phyloP scores from a whole-genome alignment of 2,888 invertebrate genomes.

The Chloroclystis v-ata region DNA sequence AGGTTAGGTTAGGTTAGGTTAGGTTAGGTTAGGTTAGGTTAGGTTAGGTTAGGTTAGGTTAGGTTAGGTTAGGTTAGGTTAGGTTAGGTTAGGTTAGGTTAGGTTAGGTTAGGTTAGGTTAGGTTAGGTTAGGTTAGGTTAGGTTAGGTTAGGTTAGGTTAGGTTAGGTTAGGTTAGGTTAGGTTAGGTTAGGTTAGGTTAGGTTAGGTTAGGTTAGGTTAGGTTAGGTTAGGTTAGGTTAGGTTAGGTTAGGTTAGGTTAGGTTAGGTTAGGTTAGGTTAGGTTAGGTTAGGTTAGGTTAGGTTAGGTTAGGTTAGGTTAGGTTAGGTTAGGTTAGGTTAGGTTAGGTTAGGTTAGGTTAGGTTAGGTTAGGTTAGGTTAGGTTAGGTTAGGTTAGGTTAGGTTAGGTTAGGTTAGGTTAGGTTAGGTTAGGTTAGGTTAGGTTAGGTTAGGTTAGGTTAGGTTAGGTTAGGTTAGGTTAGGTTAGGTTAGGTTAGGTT shows the following conservation, averaged over 20 bases:
- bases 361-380: slow-evolving; percentile 14
- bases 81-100: slow-evolving; percentile 13
- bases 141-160: slow-evolving; percentile 17
- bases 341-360: slow-evolving; percentile 10
- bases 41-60: slow-evolving; percentile 31
- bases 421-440: slow-evolving; percentile 22
- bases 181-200: slow-evolving; percentile 14
- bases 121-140: slow-evolving; percentile 25
- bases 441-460: slow-evolving; percentile 20
- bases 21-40: slow-evolving; percentile 23
- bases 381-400: slow-evolving; percentile 11
- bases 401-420: slow-evolving; percentile 11
- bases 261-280: slow-evolving; percentile 11
- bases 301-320: slow-evolving; percentile 10
- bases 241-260: slow-evolving; percentile 7
- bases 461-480: slow-evolving; percentile 16
- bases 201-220: slow-evolving; percentile 20
- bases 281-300: slow-evolving; percentile 10
- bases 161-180: slow-evolving; percentile 21
- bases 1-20: slow-evolving; percentile 14
- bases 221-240: slow-evolving; percentile 7
- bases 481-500: slow-evolving; percentile 23
- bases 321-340: slow-evolving; percentile 5
- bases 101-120: slow-evolving; percentile 22
- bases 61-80: slow-evolving; percentile 19